Conservation (phyloP, 2,888 invertebrate genomes). For the Osedax frankpressi region DNA sequence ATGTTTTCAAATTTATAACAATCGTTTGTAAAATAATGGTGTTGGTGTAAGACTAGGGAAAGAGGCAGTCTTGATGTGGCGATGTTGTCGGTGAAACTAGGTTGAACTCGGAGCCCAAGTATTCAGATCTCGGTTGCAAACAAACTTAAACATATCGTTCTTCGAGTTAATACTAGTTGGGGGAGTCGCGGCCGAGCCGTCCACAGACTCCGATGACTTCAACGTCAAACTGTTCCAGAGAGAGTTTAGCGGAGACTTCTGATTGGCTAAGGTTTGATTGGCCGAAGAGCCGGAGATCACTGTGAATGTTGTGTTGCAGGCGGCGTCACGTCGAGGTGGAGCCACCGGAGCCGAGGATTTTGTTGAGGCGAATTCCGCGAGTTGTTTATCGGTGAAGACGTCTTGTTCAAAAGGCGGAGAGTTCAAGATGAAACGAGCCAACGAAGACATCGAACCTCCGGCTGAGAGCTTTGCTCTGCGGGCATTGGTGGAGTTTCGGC, state of each 20-base stretch:
- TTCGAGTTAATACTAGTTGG: neutral
- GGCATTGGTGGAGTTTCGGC: too few relatives aligned
- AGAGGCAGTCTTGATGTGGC: too few relatives aligned
- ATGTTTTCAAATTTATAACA: too few relatives aligned
- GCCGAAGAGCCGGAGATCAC: neutral
- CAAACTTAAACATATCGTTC: conserved; percentile 1
- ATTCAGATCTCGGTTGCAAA: conserved; percentile 8
- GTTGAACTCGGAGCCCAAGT: conserved; percentile 9
- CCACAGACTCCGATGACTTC: neutral
- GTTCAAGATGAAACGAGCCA: neutral
- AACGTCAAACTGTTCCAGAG: neutral
- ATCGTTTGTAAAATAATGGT: too few relatives aligned
- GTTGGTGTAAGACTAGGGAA: too few relatives aligned
- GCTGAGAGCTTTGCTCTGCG: neutral
- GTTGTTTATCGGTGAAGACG: neutral
- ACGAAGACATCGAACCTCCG: neutral
- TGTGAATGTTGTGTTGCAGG: neutral
- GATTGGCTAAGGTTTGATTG: neutral
- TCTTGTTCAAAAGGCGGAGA: neutral
- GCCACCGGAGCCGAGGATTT: neutral
- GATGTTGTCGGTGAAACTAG: too few relatives aligned
- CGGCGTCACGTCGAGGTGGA: too few relatives aligned
- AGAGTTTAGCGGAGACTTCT: neutral
- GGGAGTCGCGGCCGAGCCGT: neutral
- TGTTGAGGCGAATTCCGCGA: too few relatives aligned